Conservation (phyloP, 2,888 invertebrate species). For the Phengaris arion region DNA sequence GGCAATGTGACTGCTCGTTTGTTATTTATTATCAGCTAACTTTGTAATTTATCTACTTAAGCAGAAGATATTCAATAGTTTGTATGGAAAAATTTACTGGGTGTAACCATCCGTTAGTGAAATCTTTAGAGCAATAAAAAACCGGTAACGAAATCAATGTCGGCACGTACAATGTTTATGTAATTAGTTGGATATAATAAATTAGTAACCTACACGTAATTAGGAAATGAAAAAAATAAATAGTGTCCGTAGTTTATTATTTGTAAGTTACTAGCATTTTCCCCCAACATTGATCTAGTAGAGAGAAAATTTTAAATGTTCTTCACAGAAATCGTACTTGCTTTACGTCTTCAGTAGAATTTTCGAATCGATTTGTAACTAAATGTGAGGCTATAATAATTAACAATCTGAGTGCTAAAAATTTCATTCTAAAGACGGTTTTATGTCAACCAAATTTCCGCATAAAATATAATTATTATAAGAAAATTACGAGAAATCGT, state of each 20-base stretch:
- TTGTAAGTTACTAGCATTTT: not conserved
- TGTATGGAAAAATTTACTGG: slow-evolving; percentile 9
- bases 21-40: not conserved
- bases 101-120: slow-evolving; percentile 20
- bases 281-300: not conserved
- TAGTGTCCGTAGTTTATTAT: not conserved
- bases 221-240: not conserved
- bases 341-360: too few relatives aligned
- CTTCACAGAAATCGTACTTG: too few relatives aligned
- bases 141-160: slow-evolving; percentile 21
- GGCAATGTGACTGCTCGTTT: too few relatives aligned
- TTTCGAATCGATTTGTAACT: too few relatives aligned
- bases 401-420: too few relatives aligned
- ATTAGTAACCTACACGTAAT: not conserved
- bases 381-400: too few relatives aligned
- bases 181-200: slow-evolving; percentile 10
- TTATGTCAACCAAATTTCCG: too few relatives aligned
- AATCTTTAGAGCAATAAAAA: slow-evolving; percentile 22
- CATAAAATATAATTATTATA: too few relatives aligned
- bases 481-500: too few relatives aligned
- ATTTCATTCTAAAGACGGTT: too few relatives aligned
- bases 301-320: not conserved
- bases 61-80: not conserved
- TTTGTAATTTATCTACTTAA: not conserved
- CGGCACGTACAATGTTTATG: not conserved